Base-by-base conservation (phyloP, 2,797 vertebrate genomes). In the Thunnus albacares region DNA sequence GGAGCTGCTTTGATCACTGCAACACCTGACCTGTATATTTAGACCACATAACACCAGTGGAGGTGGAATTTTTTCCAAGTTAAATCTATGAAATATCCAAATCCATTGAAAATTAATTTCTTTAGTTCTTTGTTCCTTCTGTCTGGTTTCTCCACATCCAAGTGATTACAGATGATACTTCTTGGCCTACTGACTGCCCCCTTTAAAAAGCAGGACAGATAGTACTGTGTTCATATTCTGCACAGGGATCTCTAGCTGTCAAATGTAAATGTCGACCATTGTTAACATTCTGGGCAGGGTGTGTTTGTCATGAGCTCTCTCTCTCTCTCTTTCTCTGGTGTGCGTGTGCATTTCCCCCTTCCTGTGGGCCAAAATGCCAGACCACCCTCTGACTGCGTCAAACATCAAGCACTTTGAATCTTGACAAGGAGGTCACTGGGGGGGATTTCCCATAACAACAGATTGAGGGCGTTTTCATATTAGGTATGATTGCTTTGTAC, bases 251-350 rank as follows among this genome's bases (percentile, higher is more conserved):
- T 13, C 11, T 41, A 41, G 38, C 38, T 41, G 38, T 70, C 77
- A 74, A 14, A 81, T 5, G 47, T 14, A 86, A 87, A 89, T 85
- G 85, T 79, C 85, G 9, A 13, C 38, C 18, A 66, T 55, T 78
- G 76, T 80, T 77, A 26, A 63, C 14, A 79, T 76, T 80, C 71
- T 47, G 74, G 35, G 53, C 58, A 70, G 66, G 18, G 12, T 35
- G 3, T 53, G 33, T 69, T 77, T 71, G 51, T 62, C n/a, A 20
- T 69, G 38, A 47, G 45, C 56, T 18, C 49, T 12, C 3, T 13
- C 51, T 26, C 15, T 26, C 15, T n/a, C 26, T 41, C 12, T 3
- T 41, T 41, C 38, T 41, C 38, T 41, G 11, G 33, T 41, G 12
- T 55, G 11, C n/a, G 49, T 35, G 30, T 57, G 49, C 12, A 52